These are phyloP conservation scores for Mamestra configurata DNA, from an alignment of 1,140 invertebrate species.

Conservation along the genomic window DNA sequence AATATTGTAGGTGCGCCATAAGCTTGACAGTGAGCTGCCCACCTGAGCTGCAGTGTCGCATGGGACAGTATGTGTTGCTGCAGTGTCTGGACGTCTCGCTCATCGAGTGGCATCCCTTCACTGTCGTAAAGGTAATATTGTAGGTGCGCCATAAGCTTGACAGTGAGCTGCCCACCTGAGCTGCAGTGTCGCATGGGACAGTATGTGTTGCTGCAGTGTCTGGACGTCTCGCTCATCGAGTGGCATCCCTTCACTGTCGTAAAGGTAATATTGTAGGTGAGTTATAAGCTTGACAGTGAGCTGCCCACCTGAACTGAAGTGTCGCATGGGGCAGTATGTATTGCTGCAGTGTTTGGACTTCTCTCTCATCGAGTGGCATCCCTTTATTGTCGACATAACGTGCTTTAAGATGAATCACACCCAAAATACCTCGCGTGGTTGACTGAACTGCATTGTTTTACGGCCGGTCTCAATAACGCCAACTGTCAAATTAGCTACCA, in stretches of 20 bases:
- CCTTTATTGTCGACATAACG: neutral
- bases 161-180: neutral
- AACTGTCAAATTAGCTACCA: too few relatives aligned
- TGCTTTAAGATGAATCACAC: too few relatives aligned
- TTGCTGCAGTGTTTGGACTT: neutral
- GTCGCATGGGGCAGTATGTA: neutral
- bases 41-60: neutral
- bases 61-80: neutral
- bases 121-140: neutral
- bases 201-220: neutral
- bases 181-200: neutral
- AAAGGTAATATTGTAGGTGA: neutral
- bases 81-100: neutral
- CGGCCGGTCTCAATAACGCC: too few relatives aligned
- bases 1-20: neutral
- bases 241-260: neutral
- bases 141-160: neutral
- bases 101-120: neutral
- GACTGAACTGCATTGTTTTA: too few relatives aligned
- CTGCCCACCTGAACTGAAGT: neutral
- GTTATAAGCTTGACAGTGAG: neutral
- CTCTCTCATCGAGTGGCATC: neutral
- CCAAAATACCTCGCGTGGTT: too few relatives aligned
- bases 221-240: neutral
- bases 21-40: neutral